phyloP scores from a whole-genome alignment of 1,140 invertebrate species.

The Eumeta japonica region DNA sequence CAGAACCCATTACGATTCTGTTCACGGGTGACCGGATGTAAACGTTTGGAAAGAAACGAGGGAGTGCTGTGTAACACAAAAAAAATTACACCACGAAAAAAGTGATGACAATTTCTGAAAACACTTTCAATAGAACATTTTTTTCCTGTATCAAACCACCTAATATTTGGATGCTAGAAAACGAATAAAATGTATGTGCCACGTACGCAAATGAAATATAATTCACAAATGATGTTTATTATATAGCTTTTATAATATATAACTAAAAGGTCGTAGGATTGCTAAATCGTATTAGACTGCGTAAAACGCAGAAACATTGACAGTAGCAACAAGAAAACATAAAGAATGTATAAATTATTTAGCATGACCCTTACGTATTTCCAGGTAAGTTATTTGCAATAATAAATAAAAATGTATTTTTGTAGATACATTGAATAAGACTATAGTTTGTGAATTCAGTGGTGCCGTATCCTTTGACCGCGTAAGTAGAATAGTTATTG shows the following conservation, averaged over 20 bases:
- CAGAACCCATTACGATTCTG: slow-evolving; percentile 50
- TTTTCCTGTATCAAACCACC: not conserved
- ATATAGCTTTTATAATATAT: too few relatives aligned
- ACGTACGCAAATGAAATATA: too few relatives aligned
- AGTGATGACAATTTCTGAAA: not conserved
- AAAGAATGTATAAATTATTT: not conserved
- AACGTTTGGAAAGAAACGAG: slow-evolving; percentile 22
- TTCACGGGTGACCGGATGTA: too few relatives aligned
- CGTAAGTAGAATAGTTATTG: slow-evolving; percentile 22
- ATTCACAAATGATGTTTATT: too few relatives aligned
- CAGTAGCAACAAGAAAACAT: too few relatives aligned
- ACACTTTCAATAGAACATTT: not conserved
- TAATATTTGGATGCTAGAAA: not conserved
- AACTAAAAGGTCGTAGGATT: too few relatives aligned
- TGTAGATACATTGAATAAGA: not conserved
- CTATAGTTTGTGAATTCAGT: too few relatives aligned
- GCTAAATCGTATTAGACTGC: too few relatives aligned
- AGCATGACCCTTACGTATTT: not conserved
- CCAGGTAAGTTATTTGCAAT: not conserved
- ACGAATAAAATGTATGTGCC: too few relatives aligned
- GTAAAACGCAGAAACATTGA: too few relatives aligned
- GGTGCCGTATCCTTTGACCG: too few relatives aligned
- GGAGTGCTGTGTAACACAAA: not conserved
- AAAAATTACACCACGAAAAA: not conserved
- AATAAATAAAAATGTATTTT: not conserved